These are phyloP conservation scores for Aythya baeri DNA, from an alignment of 2,113 vertebrate genomes.

Conservation along the genomic window DNA sequence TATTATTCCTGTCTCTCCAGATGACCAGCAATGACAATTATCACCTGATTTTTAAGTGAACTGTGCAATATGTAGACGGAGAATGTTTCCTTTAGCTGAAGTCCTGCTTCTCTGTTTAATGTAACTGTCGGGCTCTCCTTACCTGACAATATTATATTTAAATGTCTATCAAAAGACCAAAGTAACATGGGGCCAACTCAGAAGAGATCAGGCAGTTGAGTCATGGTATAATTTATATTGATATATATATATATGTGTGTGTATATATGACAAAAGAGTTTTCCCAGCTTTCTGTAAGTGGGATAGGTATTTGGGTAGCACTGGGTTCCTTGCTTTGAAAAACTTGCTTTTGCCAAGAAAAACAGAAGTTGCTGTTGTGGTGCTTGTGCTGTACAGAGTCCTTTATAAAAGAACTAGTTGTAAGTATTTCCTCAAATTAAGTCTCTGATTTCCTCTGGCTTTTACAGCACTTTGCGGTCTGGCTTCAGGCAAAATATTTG, in stretches of 20 bases:
- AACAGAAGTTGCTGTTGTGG: not conserved
- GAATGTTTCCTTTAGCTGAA: not conserved
- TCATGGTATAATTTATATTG: not conserved
- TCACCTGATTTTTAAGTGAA: not conserved
- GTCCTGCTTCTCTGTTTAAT: not conserved
- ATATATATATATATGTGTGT: not conserved
- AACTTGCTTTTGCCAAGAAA: not conserved
- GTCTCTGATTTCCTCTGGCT: conserved; percentile 23
- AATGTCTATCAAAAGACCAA: not conserved
- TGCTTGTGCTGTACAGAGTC: not conserved
- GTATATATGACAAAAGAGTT: not conserved
- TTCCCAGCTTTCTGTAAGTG: not conserved
- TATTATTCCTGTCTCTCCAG: not conserved
- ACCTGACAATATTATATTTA: not conserved
- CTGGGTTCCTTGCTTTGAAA: not conserved
- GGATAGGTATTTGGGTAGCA: not conserved
- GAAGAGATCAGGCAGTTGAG: not conserved
- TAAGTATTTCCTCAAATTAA: not conserved
- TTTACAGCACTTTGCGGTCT: not conserved
- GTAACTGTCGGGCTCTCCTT: not conserved
- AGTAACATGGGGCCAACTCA: accelerated
- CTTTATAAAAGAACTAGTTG: not conserved
- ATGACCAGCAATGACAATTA: not conserved
- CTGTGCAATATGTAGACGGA: not conserved
- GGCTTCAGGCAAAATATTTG: conserved; percentile 43